A percentile compares a stretch with the other conserved stretches of the same genome.
phyloP scores from a whole-genome alignment of 2,888 invertebrate genomes.

The Bruchidius siliquastri region DNA sequence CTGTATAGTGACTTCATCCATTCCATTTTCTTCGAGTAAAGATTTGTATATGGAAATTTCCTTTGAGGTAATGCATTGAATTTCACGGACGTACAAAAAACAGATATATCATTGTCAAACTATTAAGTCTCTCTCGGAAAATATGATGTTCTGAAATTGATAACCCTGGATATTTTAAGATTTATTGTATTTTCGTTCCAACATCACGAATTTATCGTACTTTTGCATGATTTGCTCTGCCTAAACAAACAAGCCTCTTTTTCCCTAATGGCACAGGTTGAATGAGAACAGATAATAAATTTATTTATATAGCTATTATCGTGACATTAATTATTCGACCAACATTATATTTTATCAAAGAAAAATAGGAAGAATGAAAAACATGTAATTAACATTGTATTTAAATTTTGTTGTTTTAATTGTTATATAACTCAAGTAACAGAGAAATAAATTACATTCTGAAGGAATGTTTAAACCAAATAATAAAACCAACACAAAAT shows the following conservation, averaged over 20 bases:
- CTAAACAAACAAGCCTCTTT: neutral
- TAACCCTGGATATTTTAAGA: neutral
- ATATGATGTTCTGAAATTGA: neutral
- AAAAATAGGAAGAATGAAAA: no score
- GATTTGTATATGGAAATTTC: neutral
- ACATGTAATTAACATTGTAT: no score
- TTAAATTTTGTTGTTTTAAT: no score
- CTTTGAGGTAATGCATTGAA: neutral
- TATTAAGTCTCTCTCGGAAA: neutral
- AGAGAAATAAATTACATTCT: no score
- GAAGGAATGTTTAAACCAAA: no score
- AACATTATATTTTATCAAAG: no score
- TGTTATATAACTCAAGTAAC: no score
- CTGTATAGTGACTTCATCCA: neutral
- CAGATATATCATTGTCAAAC: neutral
- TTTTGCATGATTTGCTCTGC: neutral
- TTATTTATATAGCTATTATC: no score
- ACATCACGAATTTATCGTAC: neutral
- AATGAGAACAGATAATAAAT: no score
- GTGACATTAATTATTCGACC: no score
- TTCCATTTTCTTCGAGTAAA: neutral
- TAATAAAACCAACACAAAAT: no score
- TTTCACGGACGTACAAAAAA: neutral
- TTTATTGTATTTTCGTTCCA: neutral
- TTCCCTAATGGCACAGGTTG: no score